Conservation (phyloP, 2,797 vertebrate genomes). For the Scomberomorus guttatus region DNA sequence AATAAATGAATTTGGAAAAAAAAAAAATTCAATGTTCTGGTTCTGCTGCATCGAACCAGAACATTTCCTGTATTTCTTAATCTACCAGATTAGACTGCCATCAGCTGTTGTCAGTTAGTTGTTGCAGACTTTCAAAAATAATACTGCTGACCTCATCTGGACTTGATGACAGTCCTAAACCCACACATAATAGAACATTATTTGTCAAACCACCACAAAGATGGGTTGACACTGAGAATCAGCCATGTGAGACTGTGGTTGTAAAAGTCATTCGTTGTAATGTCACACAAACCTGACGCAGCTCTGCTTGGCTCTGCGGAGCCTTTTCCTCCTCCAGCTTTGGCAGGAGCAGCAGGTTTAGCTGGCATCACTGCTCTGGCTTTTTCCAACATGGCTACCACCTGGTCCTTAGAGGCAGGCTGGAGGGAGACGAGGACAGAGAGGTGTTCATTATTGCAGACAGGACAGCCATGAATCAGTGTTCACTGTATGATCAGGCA, state of each 20-base stretch:
- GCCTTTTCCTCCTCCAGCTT: slow-evolving; percentile 77
- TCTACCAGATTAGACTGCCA: too few relatives aligned
- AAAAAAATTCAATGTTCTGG: too few relatives aligned
- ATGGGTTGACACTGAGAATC: background rate
- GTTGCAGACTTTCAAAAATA: too few relatives aligned
- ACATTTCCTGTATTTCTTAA: too few relatives aligned
- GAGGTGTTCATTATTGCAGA: background rate
- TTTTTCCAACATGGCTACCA: slow-evolving; percentile 94
- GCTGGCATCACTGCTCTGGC: slow-evolving; percentile 94
- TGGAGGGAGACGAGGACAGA: slow-evolving; percentile 67
- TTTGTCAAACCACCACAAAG: background rate
- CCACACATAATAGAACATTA: too few relatives aligned
- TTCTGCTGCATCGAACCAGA: too few relatives aligned
- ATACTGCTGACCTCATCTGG: too few relatives aligned
- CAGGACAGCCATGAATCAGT: background rate
- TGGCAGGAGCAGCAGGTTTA: slow-evolving; percentile 89
- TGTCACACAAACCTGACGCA: slow-evolving; percentile 62
- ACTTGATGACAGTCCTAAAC: too few relatives aligned
- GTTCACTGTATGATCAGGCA: too few relatives aligned
- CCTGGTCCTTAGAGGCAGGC: slow-evolving; percentile 96
- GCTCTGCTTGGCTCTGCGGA: slow-evolving; percentile 76
- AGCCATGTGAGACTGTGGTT: background rate
- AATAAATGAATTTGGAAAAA: too few relatives aligned
- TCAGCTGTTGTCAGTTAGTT: too few relatives aligned
- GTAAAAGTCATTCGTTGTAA: background rate